phyloP scores from a whole-genome alignment of 1,140 invertebrate species.

The Pachypeltis micranthus region DNA sequence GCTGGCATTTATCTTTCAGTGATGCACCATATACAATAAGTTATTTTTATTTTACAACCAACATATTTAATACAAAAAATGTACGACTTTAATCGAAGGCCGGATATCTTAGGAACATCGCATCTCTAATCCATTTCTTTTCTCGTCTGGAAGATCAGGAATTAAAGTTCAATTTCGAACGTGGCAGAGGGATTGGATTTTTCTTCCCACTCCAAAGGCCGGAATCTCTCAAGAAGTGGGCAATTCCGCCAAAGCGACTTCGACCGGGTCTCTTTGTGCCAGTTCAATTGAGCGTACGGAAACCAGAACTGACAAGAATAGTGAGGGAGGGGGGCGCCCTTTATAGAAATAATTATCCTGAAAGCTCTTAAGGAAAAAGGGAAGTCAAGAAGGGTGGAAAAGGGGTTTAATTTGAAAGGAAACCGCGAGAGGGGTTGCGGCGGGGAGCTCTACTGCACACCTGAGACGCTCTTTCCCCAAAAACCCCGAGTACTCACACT shows the following conservation, averaged over 20 bases:
- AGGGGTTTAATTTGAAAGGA: background rate
- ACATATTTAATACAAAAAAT: too few relatives aligned
- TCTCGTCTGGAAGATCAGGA: too few relatives aligned
- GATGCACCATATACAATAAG: too few relatives aligned
- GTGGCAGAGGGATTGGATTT: too few relatives aligned
- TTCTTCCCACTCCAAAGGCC: too few relatives aligned
- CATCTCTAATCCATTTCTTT: too few relatives aligned
- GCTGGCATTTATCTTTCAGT: too few relatives aligned
- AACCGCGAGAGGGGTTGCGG: background rate
- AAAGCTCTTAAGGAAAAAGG: slow-evolving; percentile 4
- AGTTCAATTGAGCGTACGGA: background rate
- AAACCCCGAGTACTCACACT: background rate
- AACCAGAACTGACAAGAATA: background rate
- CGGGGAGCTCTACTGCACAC: background rate
- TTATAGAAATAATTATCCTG: slow-evolving; percentile 6
- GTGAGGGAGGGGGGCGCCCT: background rate
- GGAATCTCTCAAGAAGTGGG: background rate
- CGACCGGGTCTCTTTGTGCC: background rate
- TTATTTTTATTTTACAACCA: too few relatives aligned
- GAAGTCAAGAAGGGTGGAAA: background rate
- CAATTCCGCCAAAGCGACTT: background rate
- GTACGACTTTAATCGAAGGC: too few relatives aligned
- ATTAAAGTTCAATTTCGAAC: too few relatives aligned
- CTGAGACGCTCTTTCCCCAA: background rate
- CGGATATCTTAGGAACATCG: too few relatives aligned